Percentiles rank a stretch among this genome's conserved stretches.
phyloP scores from a whole-genome alignment of 2,888 invertebrate species.

The Margaritifera margaritifera region DNA sequence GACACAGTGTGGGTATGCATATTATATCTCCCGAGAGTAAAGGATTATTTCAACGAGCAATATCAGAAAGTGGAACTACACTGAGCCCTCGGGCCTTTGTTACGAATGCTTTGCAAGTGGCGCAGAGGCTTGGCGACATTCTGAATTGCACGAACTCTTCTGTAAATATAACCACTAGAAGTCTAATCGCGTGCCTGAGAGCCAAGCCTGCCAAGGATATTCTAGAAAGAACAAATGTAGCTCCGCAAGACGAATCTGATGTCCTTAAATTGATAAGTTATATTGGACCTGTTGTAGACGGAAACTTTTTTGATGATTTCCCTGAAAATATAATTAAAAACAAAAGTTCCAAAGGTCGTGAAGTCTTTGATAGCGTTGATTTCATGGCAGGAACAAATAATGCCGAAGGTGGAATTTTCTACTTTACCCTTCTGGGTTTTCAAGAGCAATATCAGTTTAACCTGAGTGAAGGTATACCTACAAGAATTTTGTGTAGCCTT shows the following conservation, averaged over 20 bases:
- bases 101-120: slow-evolving; percentile 15
- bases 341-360: slow-evolving; percentile 12
- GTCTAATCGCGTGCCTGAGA: slow-evolving; percentile 25
- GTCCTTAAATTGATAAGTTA: slow-evolving; percentile 11
- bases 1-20: slow-evolving; percentile 41
- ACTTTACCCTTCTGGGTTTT: slow-evolving; percentile 20
- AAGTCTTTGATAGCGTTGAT: slow-evolving; percentile 39
- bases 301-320: slow-evolving; percentile 27
- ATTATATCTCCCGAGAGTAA: slow-evolving; percentile 34
- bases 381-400: slow-evolving; percentile 42
- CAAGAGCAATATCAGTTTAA: slow-evolving; percentile 29
- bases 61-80: slow-evolving; percentile 74
- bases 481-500: slow-evolving; percentile 25
- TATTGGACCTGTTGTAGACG: slow-evolving; percentile 39
- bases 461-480: slow-evolving; percentile 25
- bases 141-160: slow-evolving; percentile 16
- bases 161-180: neutral
- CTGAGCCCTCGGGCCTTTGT: slow-evolving; percentile 79
- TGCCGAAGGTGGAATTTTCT: slow-evolving; percentile 43
- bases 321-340: slow-evolving; percentile 24
- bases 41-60: slow-evolving; percentile 44
- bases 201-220: slow-evolving; percentile 17
- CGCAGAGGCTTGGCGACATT: slow-evolving; percentile 19
- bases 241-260: neutral
- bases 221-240: slow-evolving; percentile 13